Base-by-base conservation (phyloP, 2,113 vertebrate genomes). In the Charadrius vociferus region DNA sequence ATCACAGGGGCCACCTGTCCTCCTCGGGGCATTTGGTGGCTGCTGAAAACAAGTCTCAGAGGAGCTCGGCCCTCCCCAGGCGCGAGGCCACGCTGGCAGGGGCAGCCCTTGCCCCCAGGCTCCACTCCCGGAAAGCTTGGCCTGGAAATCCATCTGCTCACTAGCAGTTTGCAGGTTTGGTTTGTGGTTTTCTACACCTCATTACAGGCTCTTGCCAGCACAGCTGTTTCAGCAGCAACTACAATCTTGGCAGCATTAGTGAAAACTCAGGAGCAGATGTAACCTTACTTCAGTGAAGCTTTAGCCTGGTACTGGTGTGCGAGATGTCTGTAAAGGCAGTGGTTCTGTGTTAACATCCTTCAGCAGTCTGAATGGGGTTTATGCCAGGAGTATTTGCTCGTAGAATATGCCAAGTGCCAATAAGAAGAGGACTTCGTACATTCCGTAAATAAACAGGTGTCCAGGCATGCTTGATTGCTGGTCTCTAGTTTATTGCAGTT, bases 31-130 rank as follows among this genome's bases (percentile, higher is more conserved):
- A 4, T 11, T 62, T 9, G 27, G 21, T 37, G 34, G 43, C 27
- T 77, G 55, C n/a, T 55, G 41, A 43, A 36, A 75, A 49, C 16
- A 18, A 12, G n/a, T 55, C 24, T 45, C 27, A 7, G 59, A n/a
- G 65, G 9, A 45, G 49, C 16, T 39, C 3, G 1, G 30, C 27
- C 19, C 49, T 39, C 20, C 13, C 20, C 53, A n/a, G 67, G 36
- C 1, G 0, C 3, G 1, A 43, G 43, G n/a, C 24, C n/a, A 24
- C 0, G 1, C 59, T 65, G 27, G 10, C 41, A 24, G 30, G 55
- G 39, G 12, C 67, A 32, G 39, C 45, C 39, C 32, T 56, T 1
- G 0, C 14, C 36, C 9, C 10, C 1, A 14, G 18, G 17, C 27
- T 70, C 24, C 0, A 2, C 24, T 55, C 39, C n/a, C 1, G 0